Base-by-base conservation (phyloP, 2,888 invertebrate species). In the Leptinotarsa tumamoca region DNA sequence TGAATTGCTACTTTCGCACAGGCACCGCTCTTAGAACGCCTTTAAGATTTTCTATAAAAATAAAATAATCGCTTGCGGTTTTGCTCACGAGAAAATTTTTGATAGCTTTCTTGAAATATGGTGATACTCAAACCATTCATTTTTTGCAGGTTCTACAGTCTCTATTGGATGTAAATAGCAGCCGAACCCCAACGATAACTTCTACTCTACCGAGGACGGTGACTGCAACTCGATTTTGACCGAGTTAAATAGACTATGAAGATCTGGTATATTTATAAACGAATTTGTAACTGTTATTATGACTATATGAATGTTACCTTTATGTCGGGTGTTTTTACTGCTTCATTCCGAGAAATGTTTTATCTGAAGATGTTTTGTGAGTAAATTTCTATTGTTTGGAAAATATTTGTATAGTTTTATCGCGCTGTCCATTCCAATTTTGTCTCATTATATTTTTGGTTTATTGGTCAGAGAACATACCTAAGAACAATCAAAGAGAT, bases 181-280 rank as follows among this genome's bases (percentile, higher is more conserved):
- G 85, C 61, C 85, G 87, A 77, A 83, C 86, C n/a, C 85, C 87
- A 74, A 85, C 87, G 51, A 84, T 87, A 70, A 86, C 86, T 5
- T 85, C 87, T 54, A 87, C 87, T 56, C 84, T 87, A 76, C 88
- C 88, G 17, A 83, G 88, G 75, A 86, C 87, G 72, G 87, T 88
- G 50, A 88, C 88, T n/a, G 89, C 89, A 70, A 89, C 89, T 80
- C 85, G 89, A 75, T 89, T 89, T 87, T 89, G 89, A 89, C 89
- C 88, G 84, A 86, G 82, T 87, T 87, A 87, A 82, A 73, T 82
- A 76, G 78, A 82, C 75, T 80, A 77, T 66, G 80, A 83, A 76
- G 86, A 84, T 79, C 82, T 86, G 80, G 83, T 84, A 74, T 86
- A 85, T 83, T 84, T 86, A 82, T 86, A 85, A 84, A 82, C 79